Base-by-base conservation (phyloP, 2,797 vertebrate species). In the Phrynocephalus forsythii region DNA sequence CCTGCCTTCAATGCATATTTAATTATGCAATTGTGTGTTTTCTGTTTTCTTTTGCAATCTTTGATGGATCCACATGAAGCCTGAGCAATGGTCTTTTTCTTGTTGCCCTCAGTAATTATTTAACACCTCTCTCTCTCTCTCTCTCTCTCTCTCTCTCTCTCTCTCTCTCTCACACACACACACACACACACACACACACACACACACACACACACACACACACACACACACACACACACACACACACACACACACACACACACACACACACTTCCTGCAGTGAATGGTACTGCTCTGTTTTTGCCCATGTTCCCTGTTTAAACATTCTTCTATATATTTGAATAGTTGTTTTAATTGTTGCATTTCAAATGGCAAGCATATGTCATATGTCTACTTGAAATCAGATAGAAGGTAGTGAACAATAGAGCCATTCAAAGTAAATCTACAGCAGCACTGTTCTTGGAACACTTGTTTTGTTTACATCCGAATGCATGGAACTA, bases 401-500 rank as follows among this genome's bases (percentile, higher is more conserved):
- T n/a, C 52, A 91, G 93, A 92, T 30, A 1, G 0, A 8, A 78
- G 63, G 67, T 86, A 94, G 93, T 85, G 85, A 82, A 89, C 92
- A 89, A 88, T 89, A 90, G 89, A 88, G n/a, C 83, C 80, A 72
- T 22, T 85, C 77, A 56, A 91, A 93, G 75, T 92, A 83, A 87
- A 91, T 80, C 91, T 28, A 67, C n/a, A 91, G 33, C 13, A 60
- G 67, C 24, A 18, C n/a, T 85, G 68, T n/a, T 81, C 56, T 44
- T 90, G 18, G 5, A 0, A 85, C 33, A 68, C 16, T 60, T 73
- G 83, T 6, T 69, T 87, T 85, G 84, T 91, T 91, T 79, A 85
- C 81, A 80, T 88, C 84, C 87, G 10, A 77, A 79, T 68, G 5
- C 13, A 78, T 73, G 71, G 88, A 90, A 63, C 63, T 82, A 2